These are phyloP conservation scores for Gryllus bimaculatus DNA, from an alignment of 1,140 invertebrate species.

Conservation along the genomic window DNA sequence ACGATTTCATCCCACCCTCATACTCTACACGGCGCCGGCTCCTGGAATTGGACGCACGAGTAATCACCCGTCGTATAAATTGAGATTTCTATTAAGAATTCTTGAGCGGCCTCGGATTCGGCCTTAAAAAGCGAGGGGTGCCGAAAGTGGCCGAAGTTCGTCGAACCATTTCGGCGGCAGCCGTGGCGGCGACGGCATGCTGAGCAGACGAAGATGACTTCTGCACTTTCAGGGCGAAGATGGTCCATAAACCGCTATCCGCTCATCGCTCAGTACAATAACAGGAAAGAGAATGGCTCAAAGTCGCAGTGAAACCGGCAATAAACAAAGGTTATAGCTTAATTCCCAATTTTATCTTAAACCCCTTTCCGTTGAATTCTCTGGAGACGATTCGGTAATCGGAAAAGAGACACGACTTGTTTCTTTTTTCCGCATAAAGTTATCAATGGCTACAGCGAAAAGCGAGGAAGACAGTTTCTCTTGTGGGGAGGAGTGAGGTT, in stretches of 20 bases:
- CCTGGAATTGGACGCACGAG: neutral
- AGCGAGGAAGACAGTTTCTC: no score
- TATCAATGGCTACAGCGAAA: no score
- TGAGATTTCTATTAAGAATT: neutral
- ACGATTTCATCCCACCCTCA: neutral
- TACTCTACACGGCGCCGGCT: neutral
- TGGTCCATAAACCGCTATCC: neutral
- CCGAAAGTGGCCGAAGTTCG: neutral
- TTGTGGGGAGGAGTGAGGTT: no score
- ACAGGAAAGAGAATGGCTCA: neutral
- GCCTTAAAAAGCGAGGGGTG: neutral
- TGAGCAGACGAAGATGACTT: neutral
- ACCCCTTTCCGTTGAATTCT: neutral
- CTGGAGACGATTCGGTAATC: neutral
- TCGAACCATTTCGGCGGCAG: neutral
- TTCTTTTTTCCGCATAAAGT: neutral
- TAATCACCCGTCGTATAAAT: neutral
- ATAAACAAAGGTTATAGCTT: neutral
- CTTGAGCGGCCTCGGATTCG: no score
- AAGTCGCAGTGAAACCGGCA: neutral
- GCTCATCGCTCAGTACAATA: neutral
- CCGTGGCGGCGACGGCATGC: no score
- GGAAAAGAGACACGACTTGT: neutral
- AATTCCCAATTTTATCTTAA: neutral
- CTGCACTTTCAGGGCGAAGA: neutral